phyloP scores from a whole-genome alignment of 2,113 vertebrate genomes.

The Cygnus atratus region DNA sequence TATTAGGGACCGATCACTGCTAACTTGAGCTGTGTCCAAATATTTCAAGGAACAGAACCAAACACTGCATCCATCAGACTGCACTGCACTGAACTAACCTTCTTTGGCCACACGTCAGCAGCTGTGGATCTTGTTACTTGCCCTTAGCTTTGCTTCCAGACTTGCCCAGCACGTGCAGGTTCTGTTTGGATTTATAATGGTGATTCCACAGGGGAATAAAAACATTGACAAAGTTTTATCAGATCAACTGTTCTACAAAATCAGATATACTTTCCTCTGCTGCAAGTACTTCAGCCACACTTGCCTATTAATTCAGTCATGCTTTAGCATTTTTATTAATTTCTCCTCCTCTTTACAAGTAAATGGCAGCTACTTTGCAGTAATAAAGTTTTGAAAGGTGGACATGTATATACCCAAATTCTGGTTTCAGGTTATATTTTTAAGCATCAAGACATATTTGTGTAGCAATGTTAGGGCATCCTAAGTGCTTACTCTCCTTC shows the following conservation, averaged over 20 bases:
- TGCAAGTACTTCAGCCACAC: not conserved
- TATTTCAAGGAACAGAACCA: not conserved
- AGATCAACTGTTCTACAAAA: not conserved
- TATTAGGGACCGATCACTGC: not conserved
- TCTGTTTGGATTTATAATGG: not conserved
- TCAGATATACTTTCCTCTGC: not conserved
- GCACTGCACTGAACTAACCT: not conserved
- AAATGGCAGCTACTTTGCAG: not conserved
- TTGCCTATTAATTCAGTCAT: not conserved
- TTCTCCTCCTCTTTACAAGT: not conserved
- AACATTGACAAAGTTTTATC: not conserved
- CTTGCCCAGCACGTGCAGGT: not conserved
- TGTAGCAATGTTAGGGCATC: not conserved
- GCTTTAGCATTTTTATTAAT: not conserved
- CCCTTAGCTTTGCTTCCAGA: not conserved
- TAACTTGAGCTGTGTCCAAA: not conserved
- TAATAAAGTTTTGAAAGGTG: not conserved
- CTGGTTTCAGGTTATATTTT: not conserved
- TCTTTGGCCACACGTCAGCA: not conserved
- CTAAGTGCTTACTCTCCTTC: not conserved
- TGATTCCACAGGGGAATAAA: not conserved
- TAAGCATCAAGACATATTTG: not conserved
- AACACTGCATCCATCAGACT: not conserved
- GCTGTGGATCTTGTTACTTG: not conserved
- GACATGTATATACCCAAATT: not conserved